These are phyloP conservation scores for Pseudorectes ferrugineus DNA, from an alignment of 2,113 vertebrate genomes.

Conservation along the genomic window DNA sequence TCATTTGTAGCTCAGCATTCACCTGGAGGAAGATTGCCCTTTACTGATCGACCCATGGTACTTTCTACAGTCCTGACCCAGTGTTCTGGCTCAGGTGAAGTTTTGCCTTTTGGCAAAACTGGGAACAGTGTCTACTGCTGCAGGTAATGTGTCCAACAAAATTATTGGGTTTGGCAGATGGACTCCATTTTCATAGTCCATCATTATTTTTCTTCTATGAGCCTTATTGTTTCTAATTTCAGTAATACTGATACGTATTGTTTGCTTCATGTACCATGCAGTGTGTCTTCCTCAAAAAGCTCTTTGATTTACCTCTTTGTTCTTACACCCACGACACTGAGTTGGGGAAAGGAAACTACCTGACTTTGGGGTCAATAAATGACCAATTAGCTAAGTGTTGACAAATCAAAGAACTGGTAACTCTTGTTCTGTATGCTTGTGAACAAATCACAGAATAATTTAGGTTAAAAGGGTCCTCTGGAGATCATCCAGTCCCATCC, in stretches of 20 bases:
- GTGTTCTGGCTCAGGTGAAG: background rate
- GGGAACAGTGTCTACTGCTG: background rate
- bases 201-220: background rate
- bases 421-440: background rate
- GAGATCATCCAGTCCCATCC: background rate
- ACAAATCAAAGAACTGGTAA: background rate
- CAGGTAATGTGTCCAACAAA: background rate
- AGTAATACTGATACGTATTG: background rate
- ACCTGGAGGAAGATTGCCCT: background rate
- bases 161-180: background rate
- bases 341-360: background rate
- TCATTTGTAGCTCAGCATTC: background rate
- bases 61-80: background rate
- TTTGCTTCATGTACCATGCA: background rate
- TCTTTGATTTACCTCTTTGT: background rate
- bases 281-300: background rate
- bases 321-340: background rate
- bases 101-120: background rate
- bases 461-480: background rate
- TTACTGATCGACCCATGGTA: background rate
- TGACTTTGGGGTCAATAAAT: background rate
- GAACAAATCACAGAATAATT: background rate
- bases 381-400: background rate
- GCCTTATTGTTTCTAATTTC: background rate
- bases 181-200: background rate